A percentile compares a stretch with the other conserved stretches of the same genome.
phyloP scores from a whole-genome alignment of 2,888 invertebrate species.

The Odontomyia ornata region DNA sequence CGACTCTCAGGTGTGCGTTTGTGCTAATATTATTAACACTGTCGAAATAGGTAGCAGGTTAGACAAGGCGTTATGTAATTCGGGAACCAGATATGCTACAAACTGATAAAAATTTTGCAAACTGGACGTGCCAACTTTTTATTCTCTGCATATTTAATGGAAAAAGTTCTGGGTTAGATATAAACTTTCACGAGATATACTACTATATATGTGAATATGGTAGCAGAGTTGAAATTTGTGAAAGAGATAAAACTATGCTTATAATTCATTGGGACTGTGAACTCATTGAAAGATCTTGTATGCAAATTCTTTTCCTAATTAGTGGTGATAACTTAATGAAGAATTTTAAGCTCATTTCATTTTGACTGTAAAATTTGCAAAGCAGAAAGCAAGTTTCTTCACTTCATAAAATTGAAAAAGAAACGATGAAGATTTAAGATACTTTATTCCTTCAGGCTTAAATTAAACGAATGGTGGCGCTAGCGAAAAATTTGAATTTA shows the following conservation, averaged over 20 bases:
- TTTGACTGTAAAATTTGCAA: no score
- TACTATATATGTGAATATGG: neutral
- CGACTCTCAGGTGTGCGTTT: neutral
- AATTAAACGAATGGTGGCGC: no score
- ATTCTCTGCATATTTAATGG: no score
- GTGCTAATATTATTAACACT: conserved; percentile 12
- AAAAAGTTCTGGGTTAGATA: no score
- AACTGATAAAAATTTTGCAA: neutral
- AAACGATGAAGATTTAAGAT: no score
- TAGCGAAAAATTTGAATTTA: no score
- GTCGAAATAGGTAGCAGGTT: neutral
- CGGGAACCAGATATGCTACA: neutral
- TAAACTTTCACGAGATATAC: no score
- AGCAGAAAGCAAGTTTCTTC: no score
- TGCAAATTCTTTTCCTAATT: neutral
- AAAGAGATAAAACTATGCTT: neutral
- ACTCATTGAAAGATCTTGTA: neutral
- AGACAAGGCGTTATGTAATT: neutral
- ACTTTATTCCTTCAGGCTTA: no score
- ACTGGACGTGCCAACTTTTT: neutral
- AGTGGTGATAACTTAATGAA: neutral
- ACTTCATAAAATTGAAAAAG: no score
- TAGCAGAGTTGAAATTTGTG: neutral
- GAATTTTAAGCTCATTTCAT: neutral
- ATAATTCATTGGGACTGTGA: neutral